Percentiles rank a stretch among this genome's conserved stretches.
Conservation (phyloP, 2,888 invertebrate genomes). For the Rhagonycha fulva region DNA sequence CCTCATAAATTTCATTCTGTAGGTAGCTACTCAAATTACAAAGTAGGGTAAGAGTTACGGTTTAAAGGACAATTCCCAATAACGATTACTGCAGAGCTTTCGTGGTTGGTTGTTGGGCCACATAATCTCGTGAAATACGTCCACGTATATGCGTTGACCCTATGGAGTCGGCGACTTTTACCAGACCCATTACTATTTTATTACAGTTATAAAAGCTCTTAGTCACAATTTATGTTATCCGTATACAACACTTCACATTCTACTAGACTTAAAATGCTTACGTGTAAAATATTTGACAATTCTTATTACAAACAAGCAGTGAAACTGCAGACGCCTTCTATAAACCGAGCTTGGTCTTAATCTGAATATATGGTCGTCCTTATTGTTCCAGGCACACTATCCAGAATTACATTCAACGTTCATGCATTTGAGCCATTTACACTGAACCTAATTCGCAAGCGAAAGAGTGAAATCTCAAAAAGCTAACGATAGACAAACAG, state of each 20-base stretch:
- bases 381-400: constrained; percentile 49
- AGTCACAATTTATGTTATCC: constrained; percentile 51
- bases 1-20: constrained; percentile 19
- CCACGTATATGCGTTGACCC: constrained; percentile 40
- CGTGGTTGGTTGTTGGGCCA: constrained; percentile 28
- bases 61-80: constrained; percentile 28
- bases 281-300: constrained; percentile 53
- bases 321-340: constrained; percentile 46
- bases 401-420: constrained; percentile 42
- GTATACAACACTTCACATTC: constrained; percentile 49
- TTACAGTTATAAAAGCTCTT: constrained; percentile 52
- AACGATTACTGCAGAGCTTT: constrained; percentile 29
- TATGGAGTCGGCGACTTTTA: constrained; percentile 41
- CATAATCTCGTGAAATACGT: constrained; percentile 40
- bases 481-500: constrained; percentile 14
- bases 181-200: constrained; percentile 52
- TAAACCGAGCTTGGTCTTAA: constrained; percentile 51
- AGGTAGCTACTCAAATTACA: constrained; percentile 27
- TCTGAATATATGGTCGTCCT: constrained; percentile 54
- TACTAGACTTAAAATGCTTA: constrained; percentile 50
- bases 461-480: constrained; percentile 5
- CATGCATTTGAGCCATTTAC: constrained; percentile 14
- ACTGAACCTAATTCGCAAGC: constrained; percentile 6
- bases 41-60: constrained; percentile 22
- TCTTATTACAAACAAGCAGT: constrained; percentile 50